Base-by-base conservation (phyloP, 92 coral and sea anemone species). In the Micromussa lordhowensis region DNA sequence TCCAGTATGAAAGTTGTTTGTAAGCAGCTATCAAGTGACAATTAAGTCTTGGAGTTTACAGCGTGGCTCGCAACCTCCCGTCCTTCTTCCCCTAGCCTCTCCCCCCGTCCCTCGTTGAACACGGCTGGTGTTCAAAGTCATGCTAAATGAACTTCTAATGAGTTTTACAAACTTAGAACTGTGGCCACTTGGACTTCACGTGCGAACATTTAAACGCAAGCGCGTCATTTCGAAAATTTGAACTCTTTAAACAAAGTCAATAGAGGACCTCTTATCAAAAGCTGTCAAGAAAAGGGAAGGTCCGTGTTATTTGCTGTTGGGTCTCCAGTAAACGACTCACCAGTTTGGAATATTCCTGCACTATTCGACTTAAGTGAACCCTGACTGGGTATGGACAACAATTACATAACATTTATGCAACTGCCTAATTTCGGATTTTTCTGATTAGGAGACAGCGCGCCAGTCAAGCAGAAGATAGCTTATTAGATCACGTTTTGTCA, bases 401-500 rank as follows among this genome's bases (percentile, higher is more conserved):
- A 24, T 66, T 12, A 24, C 17, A 26, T 66, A 28, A 26, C 26
- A 28, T 66, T 26, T 58, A 24, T 59, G 66, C 15, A 24, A 1
- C 32, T 66, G 18, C n/a, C 18, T 66, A 15, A 66, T 10, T 24
- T 66, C 17, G 5, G 32, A 66, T 15, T 66, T 28, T n/a, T 24
- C 69, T 63, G 44, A 48, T 54, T 21, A 31, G 57, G 70, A 54
- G n/a, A 73, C 28, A 34, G 49, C 78, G 68, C 68, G 30, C 53
- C 78, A 83, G 44, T 84, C 88, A 73, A 32, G 81, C 88, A 74
- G n/a, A 57, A 74, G 69, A 84, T 74, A 8, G 81, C 81, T 86
- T 86, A 86, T 86, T 86, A 86, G 83, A 32, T 9, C 88, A 77
- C 82, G 83, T 86, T 86, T 86, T 86, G 89, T 86, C 81, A 57